Base-by-base conservation (phyloP, 2,113 vertebrate species). In the Marcusenius ussheri region DNA sequence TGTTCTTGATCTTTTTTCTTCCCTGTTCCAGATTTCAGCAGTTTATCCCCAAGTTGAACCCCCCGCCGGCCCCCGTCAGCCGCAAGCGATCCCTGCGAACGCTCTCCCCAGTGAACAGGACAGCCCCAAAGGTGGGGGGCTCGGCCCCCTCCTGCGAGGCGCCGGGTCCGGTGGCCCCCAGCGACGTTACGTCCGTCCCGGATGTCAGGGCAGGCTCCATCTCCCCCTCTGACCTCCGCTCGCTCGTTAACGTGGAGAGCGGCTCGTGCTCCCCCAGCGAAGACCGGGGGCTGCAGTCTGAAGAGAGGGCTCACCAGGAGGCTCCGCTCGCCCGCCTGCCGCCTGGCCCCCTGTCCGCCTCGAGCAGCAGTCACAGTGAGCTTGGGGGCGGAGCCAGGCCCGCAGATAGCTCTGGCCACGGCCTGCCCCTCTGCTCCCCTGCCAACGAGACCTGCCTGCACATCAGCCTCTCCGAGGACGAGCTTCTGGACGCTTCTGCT, bases 401-500 rank as follows among this genome's bases (percentile, higher is more conserved):
- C 3, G 83, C 88, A 3, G 91, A 93, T 89, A 90, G 91, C 91
- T 91, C 58, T 10, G 93, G 95, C 87, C 90, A 87, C 85, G 90
- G 90, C 0, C 89, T 93, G 88, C 94, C 95, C 27, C 94, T 96
- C 92, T 95, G 93, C 42, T 93, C 93, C 2, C 93, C 94, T 0
- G 45, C 94, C 1, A 94, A 97, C 0, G 94, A 97, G 13, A 98
- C 97, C 53, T 95, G 96, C 92, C 94, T 98, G 89, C 97, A 97
- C 91, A 97, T 97, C 94, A 97, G 97, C 86, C 96, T 98, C 91
- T 97, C 97, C 0, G 96, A 98, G 88, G 97, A 97, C 2, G 96
- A 97, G 93, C 91, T 96, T 90, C 93, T 96, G 88, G 95, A 96
- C 89, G 93, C 92, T 62, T 91, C 77, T 89, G 91, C 93, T 66